Evolutionary conservation across 2,797 vertebrate genomes (phyloP), one percentile per base, ranked within the genome.

Genomic region (Betta splendens): DNA sequence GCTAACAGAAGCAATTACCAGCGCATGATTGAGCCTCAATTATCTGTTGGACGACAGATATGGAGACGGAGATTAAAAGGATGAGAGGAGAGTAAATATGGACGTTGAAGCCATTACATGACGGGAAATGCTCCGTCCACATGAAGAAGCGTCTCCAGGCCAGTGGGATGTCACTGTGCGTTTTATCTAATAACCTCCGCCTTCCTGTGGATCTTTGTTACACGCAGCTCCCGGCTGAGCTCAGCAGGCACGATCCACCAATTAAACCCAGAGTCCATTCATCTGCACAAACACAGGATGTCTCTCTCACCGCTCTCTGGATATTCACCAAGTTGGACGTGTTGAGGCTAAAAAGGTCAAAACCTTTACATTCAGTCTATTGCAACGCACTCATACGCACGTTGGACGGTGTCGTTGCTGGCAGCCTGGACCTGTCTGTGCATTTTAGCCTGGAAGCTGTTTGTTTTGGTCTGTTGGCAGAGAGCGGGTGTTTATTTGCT

Each of bases 1-100:
- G 81, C 77, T 78, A 85, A 85, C 79, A 89, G 75, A 72, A 69
- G 50, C 61, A 64, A 81, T 84, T 76, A 81, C 53, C 62, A 66
- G 52, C 35, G 63, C 59, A 42, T 2, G 18, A 52, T 38, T 6
- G 40, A 66, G 43, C 46, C 52, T 68, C 31, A 43, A 80, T 85
- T 77, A 72, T 76, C 37, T 63, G 65, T 70, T 43, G 40, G 56
- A 47, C 62, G 26, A 5, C 26, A 28, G 26, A 28, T 28, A 7
- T n/a, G n/a, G n/a, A n/a, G n/a, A n/a, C n/a, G n/a, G n/a, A n/a
- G n/a, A n/a, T n/a, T n/a, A n/a, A n/a, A n/a, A n/a, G n/a, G n/a
- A n/a, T n/a, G n/a, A n/a, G n/a, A n/a, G n/a, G n/a, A n/a, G n/a
- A n/a, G n/a, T n/a, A n/a, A n/a, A n/a, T n/a, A n/a, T n/a, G n/a